phyloP scores from a whole-genome alignment of 2,113 vertebrate species.

The Sporophila hypoxantha region DNA sequence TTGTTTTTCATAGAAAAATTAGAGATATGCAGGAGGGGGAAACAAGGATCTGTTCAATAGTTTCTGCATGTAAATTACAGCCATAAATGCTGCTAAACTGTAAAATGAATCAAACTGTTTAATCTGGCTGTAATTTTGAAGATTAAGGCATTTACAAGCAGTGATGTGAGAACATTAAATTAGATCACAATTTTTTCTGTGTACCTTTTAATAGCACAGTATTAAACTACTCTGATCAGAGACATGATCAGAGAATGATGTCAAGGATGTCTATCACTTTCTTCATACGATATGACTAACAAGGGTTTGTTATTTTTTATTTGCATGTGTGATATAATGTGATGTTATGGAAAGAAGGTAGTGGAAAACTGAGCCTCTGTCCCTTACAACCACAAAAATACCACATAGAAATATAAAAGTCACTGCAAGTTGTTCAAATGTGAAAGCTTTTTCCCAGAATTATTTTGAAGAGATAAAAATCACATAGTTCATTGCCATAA shows the following conservation, averaged over 20 bases:
- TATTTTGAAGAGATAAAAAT: not conserved
- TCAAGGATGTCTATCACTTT: not conserved
- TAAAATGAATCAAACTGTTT: not conserved
- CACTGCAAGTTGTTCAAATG: not conserved
- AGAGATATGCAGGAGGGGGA: accelerated
- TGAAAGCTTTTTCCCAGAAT: not conserved
- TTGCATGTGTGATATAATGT: not conserved
- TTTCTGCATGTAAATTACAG: not conserved
- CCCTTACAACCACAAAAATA: not conserved
- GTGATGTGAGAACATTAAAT: not conserved
- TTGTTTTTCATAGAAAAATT: not conserved
- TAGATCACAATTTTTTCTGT: not conserved
- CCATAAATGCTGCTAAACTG: not conserved
- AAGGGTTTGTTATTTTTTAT: not conserved
- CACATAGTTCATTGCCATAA: not conserved
- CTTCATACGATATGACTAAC: not conserved
- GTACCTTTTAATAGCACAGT: not conserved
- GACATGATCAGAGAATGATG: not conserved
- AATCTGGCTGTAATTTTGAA: not conserved
- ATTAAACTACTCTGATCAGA: not conserved
- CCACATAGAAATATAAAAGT: not conserved
- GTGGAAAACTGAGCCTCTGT: not conserved
- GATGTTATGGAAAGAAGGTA: not conserved
- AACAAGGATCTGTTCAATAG: not conserved
- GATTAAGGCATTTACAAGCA: not conserved